A percentile compares a stretch with the other conserved stretches of the same genome.
phyloP scores from a whole-genome alignment of 2,888 invertebrate genomes.

The Parnassius orleans region DNA sequence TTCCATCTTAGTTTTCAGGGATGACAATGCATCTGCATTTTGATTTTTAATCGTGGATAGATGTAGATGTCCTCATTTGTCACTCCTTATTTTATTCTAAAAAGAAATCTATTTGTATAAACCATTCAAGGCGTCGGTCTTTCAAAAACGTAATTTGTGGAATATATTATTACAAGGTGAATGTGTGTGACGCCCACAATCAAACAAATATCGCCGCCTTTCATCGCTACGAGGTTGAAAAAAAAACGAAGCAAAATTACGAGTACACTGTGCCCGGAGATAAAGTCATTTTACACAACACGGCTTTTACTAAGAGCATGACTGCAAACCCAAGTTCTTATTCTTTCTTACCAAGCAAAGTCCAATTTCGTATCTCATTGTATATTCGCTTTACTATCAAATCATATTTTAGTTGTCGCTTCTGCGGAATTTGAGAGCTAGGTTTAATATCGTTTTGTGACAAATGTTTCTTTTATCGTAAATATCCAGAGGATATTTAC shows the following conservation, averaged over 20 bases:
- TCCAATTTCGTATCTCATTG: slow-evolving; percentile 60
- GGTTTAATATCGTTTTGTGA: slow-evolving; percentile 31
- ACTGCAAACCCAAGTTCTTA: slow-evolving; percentile 45
- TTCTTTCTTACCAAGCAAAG: slow-evolving; percentile 52
- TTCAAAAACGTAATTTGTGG: slow-evolving; percentile 5
- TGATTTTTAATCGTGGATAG: too few relatives aligned
- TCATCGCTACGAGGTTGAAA: slow-evolving; percentile 7
- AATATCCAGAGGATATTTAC: background rate
- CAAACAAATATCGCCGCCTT: background rate
- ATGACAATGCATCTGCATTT: too few relatives aligned
- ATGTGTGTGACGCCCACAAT: slow-evolving; percentile 10
- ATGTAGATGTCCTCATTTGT: too few relatives aligned
- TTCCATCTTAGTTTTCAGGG: too few relatives aligned
- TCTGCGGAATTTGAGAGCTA: slow-evolving; percentile 27
- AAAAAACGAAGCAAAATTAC: slow-evolving; percentile 16
- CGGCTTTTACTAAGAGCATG: slow-evolving; percentile 40
- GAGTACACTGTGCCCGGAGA: slow-evolving; percentile 28
- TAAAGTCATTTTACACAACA: slow-evolving; percentile 44
- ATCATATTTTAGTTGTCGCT: slow-evolving; percentile 59
- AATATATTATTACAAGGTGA: slow-evolving; percentile 3
- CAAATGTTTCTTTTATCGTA: slow-evolving; percentile 19
- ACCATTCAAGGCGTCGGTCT: background rate
- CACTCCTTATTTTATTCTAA: too few relatives aligned
- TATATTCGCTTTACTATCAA: slow-evolving; percentile 56
- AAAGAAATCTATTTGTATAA: slow-evolving; percentile 20